Evolutionary conservation across 2,888 invertebrate genomes (phyloP), one percentile per base, ranked within the genome.

Genomic region (Napeogenes inachia): DNA sequence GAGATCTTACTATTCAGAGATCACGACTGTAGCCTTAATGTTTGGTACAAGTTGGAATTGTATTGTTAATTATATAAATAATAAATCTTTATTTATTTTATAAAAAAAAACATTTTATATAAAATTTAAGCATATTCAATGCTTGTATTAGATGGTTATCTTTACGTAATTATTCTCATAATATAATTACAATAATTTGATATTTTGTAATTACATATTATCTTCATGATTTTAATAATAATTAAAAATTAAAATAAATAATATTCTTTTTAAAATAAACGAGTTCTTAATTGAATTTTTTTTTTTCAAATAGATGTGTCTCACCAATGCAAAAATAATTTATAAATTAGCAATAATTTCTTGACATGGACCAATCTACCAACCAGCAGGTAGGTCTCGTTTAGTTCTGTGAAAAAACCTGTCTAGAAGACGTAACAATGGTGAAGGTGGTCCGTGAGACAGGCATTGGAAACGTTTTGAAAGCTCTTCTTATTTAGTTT

Each of bases 1-100:
- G 81, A 77, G 85, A 86, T 85, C 85, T 79, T 75, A 77, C 84
- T 79, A 82, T 86, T 87, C 84, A 83, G 72, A 80, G 82, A 87
- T 86, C 87, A 87, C 85, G 87, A 84, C 75, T 79, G 75, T 68
- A 69, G 69, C 63, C 68, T 62, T 60, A 57, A 56, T 55, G 59
- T 38, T 61, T 70, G 76, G 76, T 53, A 6, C 57, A 72, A 73
- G 69, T 21, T 1, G 69, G 4, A 38, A 68, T 70, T 68, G 61
- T 3, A 13, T 3, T 59, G 68, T 70, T 69, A 33, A 2, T 30
- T 30, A 30, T 50, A 30, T 30, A 3, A 50, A 50, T 30, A 30
- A 8, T 4, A 6, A 38, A 38, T 38, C 38, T 38, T 38, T 3
- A 38, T 38, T 4, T 38, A 2, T 38, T 38, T 38, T 6, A 38